Conservation (phyloP, 2,888 invertebrate species). For the Drosophila melanocephala region DNA sequence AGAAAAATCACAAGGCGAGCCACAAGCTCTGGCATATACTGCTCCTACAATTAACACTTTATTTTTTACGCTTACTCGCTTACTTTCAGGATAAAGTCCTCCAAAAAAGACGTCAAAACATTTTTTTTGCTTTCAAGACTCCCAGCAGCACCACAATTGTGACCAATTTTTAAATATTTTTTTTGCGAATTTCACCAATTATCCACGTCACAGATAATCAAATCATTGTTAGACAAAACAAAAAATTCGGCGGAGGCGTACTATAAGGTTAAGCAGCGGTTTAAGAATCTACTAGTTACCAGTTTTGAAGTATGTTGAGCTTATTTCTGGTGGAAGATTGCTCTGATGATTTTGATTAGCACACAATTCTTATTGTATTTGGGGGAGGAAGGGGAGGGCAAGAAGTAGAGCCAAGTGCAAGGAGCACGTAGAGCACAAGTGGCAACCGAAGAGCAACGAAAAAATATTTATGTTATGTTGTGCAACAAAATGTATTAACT, state of each 20-base stretch:
- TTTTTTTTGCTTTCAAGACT: not conserved
- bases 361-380: not conserved
- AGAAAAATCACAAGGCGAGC: not conserved
- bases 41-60: not conserved
- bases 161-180: not conserved
- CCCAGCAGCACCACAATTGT: not conserved
- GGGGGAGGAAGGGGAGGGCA: not conserved
- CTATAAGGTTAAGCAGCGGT: not conserved
- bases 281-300: not conserved
- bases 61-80: not conserved
- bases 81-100: not conserved
- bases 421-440: conserved; percentile 22
- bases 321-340: not conserved
- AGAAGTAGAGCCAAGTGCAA: conserved; percentile 13
- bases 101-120: not conserved
- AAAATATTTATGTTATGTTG: conserved; percentile 44
- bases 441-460: conserved; percentile 3
- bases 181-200: not conserved
- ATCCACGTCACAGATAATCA: not conserved
- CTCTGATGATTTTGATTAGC: not conserved
- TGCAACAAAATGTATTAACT: conserved; percentile 73
- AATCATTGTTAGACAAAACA: not conserved
- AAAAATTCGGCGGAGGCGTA: not conserved
- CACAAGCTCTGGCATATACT: not conserved
- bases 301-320: not conserved